A percentile compares a stretch with the other conserved stretches of the same genome.
phyloP scores from a whole-genome alignment of 2,888 invertebrate species.

The Andrena bucephala region DNA sequence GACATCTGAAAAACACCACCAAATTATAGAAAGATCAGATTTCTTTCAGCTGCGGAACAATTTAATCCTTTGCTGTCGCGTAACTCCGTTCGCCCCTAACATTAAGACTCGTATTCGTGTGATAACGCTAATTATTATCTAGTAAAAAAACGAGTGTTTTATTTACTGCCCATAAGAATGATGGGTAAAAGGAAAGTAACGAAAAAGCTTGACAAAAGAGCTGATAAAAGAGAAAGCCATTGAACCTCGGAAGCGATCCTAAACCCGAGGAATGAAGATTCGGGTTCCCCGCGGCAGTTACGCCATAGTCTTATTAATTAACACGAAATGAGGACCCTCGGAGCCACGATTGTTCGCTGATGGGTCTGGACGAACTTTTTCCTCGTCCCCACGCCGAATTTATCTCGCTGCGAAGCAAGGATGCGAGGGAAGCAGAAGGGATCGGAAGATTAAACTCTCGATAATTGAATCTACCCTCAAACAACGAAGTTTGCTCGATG shows the following conservation, averaged over 20 bases:
- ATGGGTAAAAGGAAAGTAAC: neutral
- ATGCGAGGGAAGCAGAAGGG: neutral
- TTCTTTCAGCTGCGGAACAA: too few relatives aligned
- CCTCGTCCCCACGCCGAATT: constrained; percentile 6
- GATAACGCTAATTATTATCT: too few relatives aligned
- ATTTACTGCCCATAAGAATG: too few relatives aligned
- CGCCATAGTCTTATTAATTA: constrained; percentile 40
- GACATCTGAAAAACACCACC: too few relatives aligned
- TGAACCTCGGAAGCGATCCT: constrained; percentile 29
- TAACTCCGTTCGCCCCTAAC: too few relatives aligned
- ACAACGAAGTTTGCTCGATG: neutral
- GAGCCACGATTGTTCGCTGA: constrained; percentile 39
- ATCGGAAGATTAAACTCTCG: constrained; percentile 28
- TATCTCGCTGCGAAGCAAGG: neutral
- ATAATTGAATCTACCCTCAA: constrained; percentile 42
- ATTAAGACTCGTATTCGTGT: too few relatives aligned
- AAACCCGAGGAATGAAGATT: constrained; percentile 38
- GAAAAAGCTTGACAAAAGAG: constrained; percentile 40
- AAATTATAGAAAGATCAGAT: too few relatives aligned
- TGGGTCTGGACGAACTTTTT: constrained; percentile 13
- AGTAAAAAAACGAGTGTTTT: too few relatives aligned
- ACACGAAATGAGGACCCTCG: constrained; percentile 2
- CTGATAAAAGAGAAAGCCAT: constrained; percentile 43
- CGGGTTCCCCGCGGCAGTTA: constrained; percentile 16
- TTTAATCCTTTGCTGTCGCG: too few relatives aligned